phyloP scores from a whole-genome alignment of 2,888 invertebrate species.

The Dromius quadrimaculatus region DNA sequence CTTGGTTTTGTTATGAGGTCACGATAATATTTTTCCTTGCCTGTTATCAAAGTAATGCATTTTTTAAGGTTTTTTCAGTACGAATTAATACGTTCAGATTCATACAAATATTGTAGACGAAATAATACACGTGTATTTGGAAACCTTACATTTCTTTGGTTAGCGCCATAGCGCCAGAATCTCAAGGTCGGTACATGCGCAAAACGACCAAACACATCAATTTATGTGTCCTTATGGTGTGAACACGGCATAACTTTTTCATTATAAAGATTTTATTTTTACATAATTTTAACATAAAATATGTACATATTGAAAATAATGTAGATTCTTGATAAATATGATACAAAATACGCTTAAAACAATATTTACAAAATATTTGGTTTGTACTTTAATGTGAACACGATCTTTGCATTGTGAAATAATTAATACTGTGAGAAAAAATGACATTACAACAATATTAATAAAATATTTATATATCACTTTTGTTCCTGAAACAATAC shows the following conservation, averaged over 20 bases:
- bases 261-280: not conserved
- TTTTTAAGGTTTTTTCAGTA: not conserved
- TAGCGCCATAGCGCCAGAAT: not conserved
- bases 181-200: conserved; percentile 39
- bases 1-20: conserved; percentile 34
- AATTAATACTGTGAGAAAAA: conserved; percentile 16
- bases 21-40: too few species aligned
- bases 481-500: conserved; percentile 24
- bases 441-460: not conserved
- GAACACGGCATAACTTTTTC: not conserved
- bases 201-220: conserved; percentile 29
- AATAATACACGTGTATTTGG: conserved; percentile 12
- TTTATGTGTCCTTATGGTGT: not conserved
- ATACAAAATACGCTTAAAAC: conserved; percentile 32
- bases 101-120: too few species aligned
- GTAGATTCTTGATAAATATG: conserved; percentile 30
- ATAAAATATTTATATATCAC: conserved; percentile 8
- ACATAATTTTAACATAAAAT: conserved; percentile 1
- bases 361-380: conserved; percentile 40
- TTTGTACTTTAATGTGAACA: conserved; percentile 41
- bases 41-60: conserved; percentile 11
- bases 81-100: not conserved
- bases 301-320: conserved; percentile 23
- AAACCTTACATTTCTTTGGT: conserved; percentile 27
- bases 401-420: conserved; percentile 27